These are phyloP conservation scores for Atethmia centrago DNA, from an alignment of 2,888 invertebrate genomes.

Conservation along the genomic window DNA sequence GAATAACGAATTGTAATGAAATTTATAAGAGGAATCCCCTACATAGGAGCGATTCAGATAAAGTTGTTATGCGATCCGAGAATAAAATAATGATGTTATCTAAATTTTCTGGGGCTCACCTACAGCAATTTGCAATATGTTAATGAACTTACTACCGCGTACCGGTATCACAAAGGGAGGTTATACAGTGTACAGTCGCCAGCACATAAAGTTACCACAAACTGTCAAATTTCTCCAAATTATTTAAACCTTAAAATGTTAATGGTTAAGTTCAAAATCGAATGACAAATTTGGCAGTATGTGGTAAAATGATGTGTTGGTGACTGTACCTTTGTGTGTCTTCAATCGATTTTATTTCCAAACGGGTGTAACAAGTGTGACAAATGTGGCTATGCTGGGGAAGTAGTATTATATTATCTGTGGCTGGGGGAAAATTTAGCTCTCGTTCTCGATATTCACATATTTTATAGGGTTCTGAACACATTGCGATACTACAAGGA, in stretches of 20 bases:
- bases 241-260: no score
- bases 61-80: neutral
- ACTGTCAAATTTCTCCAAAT: no score
- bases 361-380: neutral
- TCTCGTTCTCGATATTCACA: neutral
- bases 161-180: neutral
- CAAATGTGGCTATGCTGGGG: neutral
- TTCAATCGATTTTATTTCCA: slow-evolving; percentile 5
- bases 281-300: no score
- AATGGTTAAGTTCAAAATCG: no score
- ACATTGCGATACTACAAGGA: accelerated
- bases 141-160: slow-evolving; percentile 10
- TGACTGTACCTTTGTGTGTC: no score
- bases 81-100: slow-evolving; percentile 3
- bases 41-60: no score
- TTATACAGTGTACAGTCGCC: neutral
- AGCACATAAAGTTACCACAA: no score
- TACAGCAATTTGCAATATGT: slow-evolving; percentile 22
- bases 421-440: neutral
- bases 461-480: no score
- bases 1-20: neutral
- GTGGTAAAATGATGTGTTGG: no score
- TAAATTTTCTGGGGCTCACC: neutral
- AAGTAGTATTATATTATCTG: no score
- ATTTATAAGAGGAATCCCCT: neutral